These are phyloP conservation scores for Venturia canescens DNA, from an alignment of 1,140 invertebrate species.

Conservation along the genomic window DNA sequence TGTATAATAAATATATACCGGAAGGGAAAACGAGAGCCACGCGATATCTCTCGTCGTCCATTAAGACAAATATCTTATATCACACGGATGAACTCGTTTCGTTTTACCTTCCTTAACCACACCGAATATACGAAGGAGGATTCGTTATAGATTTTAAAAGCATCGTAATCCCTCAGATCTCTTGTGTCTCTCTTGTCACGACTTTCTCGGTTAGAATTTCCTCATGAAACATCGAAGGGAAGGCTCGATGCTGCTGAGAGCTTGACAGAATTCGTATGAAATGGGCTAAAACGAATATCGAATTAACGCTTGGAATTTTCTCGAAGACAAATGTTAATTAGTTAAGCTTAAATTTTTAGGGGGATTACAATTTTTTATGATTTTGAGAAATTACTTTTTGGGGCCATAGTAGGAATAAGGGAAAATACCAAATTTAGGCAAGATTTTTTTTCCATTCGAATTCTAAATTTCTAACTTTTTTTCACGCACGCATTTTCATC, in stretches of 20 bases:
- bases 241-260: constrained; percentile 51
- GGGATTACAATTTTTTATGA: constrained; percentile 59
- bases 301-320: constrained; percentile 49
- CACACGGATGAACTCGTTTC: not conserved
- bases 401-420: not conserved
- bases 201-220: constrained; percentile 34
- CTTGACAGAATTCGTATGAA: constrained; percentile 60
- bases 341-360: constrained; percentile 60
- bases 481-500: constrained; percentile 12
- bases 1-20: constrained; percentile 42
- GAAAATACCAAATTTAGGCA: constrained; percentile 69
- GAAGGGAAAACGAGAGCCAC: constrained; percentile 23
- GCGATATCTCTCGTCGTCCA: not conserved
- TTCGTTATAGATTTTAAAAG: not conserved
- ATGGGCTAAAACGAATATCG: constrained; percentile 57
- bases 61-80: constrained; percentile 34
- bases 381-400: constrained; percentile 9
- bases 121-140: constrained; percentile 42
- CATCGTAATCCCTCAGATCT: not conserved
- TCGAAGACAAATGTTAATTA: constrained; percentile 60
- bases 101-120: constrained; percentile 24
- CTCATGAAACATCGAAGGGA: constrained; percentile 36
- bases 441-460: constrained; percentile 54
- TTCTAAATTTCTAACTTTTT: constrained; percentile 46
- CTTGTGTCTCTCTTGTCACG: constrained; percentile 18